Evolutionary conservation across 2,113 vertebrate genomes (phyloP), one percentile per base, ranked within the genome.

Genomic region (Camelus bactrianus): DNA sequence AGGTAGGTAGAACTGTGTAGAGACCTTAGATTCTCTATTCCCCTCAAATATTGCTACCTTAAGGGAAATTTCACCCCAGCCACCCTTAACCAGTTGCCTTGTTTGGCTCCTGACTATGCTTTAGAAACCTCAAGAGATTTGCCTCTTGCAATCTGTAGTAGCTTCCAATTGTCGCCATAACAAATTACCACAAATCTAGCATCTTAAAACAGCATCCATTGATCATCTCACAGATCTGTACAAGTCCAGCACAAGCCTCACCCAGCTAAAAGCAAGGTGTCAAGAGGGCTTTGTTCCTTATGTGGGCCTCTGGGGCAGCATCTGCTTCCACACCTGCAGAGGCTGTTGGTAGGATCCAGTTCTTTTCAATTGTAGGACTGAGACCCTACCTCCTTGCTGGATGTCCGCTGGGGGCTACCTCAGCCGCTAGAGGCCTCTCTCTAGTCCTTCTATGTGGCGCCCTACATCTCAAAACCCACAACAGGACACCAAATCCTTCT

Each of bases 121-220:
- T 89, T 32, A 56, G 87, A 79, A 77, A 14, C 12, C 26, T 76
- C 14, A 64, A 56, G 67, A 79, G 26, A 81, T 56, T 52, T 82
- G 24, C 65, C 35, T 60, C 19, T 81, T 38, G 75, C 6, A 38
- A 30, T 89, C 64, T 80, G n/a, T 46, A 70, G 77, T 60, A 15
- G 3, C 84, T 94, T 84, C 64, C 38, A 77, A 46, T 28, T 48
- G 8, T 28, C 93, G 42, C 30, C 70, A 67, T 75, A 81, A 92
- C 26, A 97, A 65, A 86, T 65, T 35, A 72, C 12, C 15, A 65
- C 42, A 92, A 42, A 65, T 79, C 56, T 69, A 82, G 65, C 24
- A 79, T 38, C 42, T 93, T 52, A 48, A 24, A 89, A 64, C 46
- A 64, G 72, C 3, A 72, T 6, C 9, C 14, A 22, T n/a, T 89